A percentile compares a stretch with the other conserved stretches of the same genome.
Conservation (phyloP, 2,888 invertebrate genomes). For the Lasioglossum lativentre region DNA sequence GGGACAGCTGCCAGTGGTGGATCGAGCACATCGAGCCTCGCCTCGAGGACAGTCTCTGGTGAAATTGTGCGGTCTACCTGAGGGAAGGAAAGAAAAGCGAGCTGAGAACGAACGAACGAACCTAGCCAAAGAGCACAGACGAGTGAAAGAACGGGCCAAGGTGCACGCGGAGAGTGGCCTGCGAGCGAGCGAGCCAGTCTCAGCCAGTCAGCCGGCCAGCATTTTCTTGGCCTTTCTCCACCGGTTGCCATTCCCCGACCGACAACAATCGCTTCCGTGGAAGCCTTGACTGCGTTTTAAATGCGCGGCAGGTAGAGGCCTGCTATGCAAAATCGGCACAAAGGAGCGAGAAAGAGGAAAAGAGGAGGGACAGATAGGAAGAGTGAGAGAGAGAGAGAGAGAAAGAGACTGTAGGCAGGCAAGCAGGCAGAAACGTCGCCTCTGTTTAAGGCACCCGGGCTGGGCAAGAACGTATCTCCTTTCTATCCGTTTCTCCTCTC, state of each 20-base stretch:
- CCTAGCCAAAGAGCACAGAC: neutral
- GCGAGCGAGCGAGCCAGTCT: neutral
- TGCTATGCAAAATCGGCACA: slow-evolving; percentile 76
- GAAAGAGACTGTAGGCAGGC: slow-evolving; percentile 16
- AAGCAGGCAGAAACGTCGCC: slow-evolving; percentile 57
- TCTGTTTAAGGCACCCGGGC: slow-evolving; percentile 50
- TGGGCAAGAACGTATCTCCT: slow-evolving; percentile 64
- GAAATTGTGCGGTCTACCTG: neutral
- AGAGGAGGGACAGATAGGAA: slow-evolving; percentile 11
- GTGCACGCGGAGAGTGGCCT: slow-evolving; percentile 13
- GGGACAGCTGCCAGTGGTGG: neutral
- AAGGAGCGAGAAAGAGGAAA: slow-evolving; percentile 51
- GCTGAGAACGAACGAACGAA: neutral
- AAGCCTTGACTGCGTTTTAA: slow-evolving; percentile 76
- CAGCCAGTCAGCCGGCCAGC: slow-evolving; percentile 27
- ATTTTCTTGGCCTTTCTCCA: slow-evolving; percentile 72
- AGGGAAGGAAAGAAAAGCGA: neutral
- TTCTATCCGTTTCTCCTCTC: slow-evolving; percentile 57
- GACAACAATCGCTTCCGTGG: slow-evolving; percentile 75
- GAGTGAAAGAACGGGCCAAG: slow-evolving; percentile 18
- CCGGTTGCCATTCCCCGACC: slow-evolving; percentile 58
- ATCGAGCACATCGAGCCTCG: neutral
- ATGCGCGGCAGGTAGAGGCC: slow-evolving; percentile 75
- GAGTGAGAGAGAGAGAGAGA: slow-evolving; percentile 15
- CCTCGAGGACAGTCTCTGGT: neutral